Evolutionary conservation across 2,888 invertebrate species (phyloP).

Genomic region (Drosophila kuntzei): DNA sequence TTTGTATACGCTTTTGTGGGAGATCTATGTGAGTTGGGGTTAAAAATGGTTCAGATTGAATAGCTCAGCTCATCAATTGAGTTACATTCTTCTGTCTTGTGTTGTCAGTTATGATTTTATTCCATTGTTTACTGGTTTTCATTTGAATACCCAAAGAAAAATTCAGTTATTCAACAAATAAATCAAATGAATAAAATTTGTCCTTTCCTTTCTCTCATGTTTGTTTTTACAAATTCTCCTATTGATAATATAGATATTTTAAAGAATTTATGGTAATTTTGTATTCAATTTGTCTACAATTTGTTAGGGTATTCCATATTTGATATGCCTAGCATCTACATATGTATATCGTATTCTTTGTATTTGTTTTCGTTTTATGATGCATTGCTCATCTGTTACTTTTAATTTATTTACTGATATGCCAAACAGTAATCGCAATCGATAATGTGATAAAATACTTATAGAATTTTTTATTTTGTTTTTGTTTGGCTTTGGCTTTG

Average conservation of each 20-base stretch:
- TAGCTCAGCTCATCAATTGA: not conserved
- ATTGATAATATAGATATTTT: not conserved
- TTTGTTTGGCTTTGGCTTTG: slow-evolving; percentile 4
- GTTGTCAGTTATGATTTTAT: not conserved
- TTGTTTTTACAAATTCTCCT: not conserved
- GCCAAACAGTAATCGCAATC: slow-evolving; percentile 74
- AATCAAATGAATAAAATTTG: too few species aligned
- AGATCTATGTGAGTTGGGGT: not conserved
- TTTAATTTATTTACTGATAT: slow-evolving; percentile 72
- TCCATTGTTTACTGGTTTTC: not conserved
- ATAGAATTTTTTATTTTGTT: slow-evolving; percentile 38
- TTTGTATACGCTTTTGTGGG: not conserved
- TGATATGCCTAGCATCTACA: not conserved
- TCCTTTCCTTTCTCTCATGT: too few species aligned
- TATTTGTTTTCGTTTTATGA: slow-evolving; percentile 24
- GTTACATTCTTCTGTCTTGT: too few species aligned
- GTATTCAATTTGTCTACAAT: not conserved
- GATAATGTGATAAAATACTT: slow-evolving; percentile 77
- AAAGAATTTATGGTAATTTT: not conserved
- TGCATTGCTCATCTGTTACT: slow-evolving; percentile 59
- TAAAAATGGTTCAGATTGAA: not conserved
- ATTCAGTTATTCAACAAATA: too few species aligned
- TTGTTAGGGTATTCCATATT: slow-evolving; percentile 10
- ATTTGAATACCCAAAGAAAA: too few species aligned
- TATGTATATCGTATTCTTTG: not conserved